Percentiles rank a stretch among this genome's conserved stretches.
Conservation (phyloP, 2,888 invertebrate genomes). For the Xestia ashworthii region DNA sequence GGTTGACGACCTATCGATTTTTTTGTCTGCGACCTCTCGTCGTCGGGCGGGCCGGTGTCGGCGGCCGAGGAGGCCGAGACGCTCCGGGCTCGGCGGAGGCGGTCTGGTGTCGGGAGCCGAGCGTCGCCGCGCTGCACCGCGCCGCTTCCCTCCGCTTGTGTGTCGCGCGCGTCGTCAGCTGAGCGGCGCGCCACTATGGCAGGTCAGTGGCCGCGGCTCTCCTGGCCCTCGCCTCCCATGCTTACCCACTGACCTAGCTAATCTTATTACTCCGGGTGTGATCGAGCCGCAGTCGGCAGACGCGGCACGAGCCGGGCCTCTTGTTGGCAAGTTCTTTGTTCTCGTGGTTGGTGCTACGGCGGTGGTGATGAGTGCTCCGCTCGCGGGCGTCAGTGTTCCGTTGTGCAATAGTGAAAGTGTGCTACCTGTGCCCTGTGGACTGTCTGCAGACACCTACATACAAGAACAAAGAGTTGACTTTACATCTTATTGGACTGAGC, state of each 20-base stretch:
- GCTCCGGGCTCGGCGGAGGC: constrained; percentile 67
- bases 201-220: constrained; percentile 80
- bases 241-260: constrained; percentile 68
- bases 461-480: constrained; percentile 70
- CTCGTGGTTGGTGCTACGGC: constrained; percentile 52
- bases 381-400: constrained; percentile 48
- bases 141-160: constrained; percentile 66
- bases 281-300: constrained; percentile 33
- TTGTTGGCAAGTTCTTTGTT: constrained; percentile 74
- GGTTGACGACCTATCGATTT: constrained; percentile 91
- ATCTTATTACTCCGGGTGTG: constrained; percentile 53
- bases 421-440: constrained; percentile 63
- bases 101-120: constrained; percentile 63
- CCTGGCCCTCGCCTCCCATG: constrained; percentile 66
- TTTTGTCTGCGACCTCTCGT: constrained; percentile 89
- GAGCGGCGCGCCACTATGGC: constrained; percentile 75
- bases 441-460: constrained; percentile 48
- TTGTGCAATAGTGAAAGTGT: constrained; percentile 79
- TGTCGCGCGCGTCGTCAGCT: constrained; percentile 73
- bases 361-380: constrained; percentile 45
- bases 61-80: constrained; percentile 78
- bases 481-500: constrained; percentile 18
- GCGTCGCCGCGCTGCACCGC: constrained; percentile 57
- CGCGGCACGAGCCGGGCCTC: constrained; percentile 35
- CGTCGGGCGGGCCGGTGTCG: constrained; percentile 83